Percentiles rank a stretch among this genome's conserved stretches.
These are phyloP conservation scores for Pelvicachromis taeniatus DNA, from an alignment of 2,113 vertebrate species.

Conservation along the genomic window DNA sequence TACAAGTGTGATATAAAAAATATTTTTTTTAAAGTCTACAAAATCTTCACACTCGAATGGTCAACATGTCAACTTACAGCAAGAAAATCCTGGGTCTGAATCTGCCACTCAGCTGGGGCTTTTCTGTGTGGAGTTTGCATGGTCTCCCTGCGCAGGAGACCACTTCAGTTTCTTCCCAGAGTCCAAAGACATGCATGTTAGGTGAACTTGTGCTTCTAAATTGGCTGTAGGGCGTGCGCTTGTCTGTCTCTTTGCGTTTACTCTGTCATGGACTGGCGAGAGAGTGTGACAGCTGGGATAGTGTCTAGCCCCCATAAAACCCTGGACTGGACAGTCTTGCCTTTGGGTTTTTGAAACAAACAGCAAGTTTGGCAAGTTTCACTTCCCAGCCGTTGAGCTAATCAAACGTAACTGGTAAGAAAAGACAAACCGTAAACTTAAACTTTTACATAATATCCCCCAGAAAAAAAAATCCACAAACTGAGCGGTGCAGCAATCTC, in stretches of 20 bases:
- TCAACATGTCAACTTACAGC: not conserved
- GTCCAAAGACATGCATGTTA: not conserved
- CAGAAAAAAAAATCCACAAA: not conserved
- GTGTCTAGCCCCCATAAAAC: not conserved
- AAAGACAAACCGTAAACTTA: not conserved
- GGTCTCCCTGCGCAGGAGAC: not conserved
- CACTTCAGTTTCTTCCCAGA: not conserved
- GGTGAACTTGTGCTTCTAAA: not conserved
- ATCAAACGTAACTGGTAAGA: not conserved
- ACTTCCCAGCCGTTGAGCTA: not conserved
- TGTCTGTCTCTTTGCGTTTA: not conserved
- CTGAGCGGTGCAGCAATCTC: not conserved
- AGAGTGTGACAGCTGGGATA: not conserved
- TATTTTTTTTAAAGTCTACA: accelerated
- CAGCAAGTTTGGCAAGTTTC: not conserved
- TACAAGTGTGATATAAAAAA: not conserved
- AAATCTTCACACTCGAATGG: not conserved
- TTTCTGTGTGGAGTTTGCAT: not conserved
- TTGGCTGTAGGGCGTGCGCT: not conserved
- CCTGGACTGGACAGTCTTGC: not conserved
- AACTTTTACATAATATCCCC: not conserved
- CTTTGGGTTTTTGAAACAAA: not conserved
- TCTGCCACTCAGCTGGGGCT: not conserved
- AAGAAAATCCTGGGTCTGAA: not conserved
- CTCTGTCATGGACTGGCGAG: not conserved